phyloP scores from a whole-genome alignment of 2,888 invertebrate genomes.

The Drosophila atripex region DNA sequence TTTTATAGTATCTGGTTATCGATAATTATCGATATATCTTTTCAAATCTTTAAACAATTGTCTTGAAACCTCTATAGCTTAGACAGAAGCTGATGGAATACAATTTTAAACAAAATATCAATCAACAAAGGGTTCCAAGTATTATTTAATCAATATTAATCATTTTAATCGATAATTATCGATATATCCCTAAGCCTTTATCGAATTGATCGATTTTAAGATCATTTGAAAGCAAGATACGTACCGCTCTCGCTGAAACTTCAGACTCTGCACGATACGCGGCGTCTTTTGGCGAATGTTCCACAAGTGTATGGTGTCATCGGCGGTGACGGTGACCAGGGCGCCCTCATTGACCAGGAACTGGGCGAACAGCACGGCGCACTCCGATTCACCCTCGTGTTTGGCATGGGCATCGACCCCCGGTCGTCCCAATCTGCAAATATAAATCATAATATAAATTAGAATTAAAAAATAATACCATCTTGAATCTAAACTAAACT shows the following conservation, averaged over 20 bases:
- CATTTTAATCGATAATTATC: not conserved
- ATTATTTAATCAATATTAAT: not conserved
- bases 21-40: no score
- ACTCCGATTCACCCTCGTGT: slow-evolving; percentile 88
- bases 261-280: slow-evolving; percentile 97
- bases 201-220: no score
- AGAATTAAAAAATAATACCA: not conserved
- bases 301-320: slow-evolving; percentile 98
- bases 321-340: slow-evolving; percentile 96
- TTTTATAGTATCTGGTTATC: no score
- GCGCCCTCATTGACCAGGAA: slow-evolving; percentile 99
- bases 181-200: not conserved
- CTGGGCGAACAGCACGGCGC: slow-evolving; percentile 92
- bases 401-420: slow-evolving; percentile 98
- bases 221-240: not conserved
- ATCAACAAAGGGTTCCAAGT: no score
- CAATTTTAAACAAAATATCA: no score
- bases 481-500: slow-evolving; percentile 83
- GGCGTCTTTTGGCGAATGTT: slow-evolving; percentile 97
- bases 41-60: no score
- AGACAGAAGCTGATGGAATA: no score
- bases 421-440: slow-evolving; percentile 94
- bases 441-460: not conserved
- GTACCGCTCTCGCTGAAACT: slow-evolving; percentile 98
- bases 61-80: no score